These are phyloP conservation scores for Tetramorium bicarinatum DNA, from an alignment of 2,888 invertebrate species.

Conservation along the genomic window DNA sequence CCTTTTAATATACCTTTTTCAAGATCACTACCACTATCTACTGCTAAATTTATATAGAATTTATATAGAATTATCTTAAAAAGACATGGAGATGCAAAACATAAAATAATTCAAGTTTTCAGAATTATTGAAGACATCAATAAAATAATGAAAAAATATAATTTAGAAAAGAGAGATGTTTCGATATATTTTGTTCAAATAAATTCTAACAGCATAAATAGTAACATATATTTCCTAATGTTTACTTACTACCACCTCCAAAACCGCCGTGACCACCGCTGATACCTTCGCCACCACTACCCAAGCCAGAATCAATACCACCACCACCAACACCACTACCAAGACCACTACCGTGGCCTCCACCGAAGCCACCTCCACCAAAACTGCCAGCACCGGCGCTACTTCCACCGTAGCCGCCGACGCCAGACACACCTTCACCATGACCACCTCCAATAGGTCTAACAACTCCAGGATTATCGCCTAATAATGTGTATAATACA, in stretches of 20 bases:
- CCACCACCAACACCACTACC: constrained; percentile 33
- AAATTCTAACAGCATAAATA: constrained; percentile 4
- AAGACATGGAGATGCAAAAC: not conserved
- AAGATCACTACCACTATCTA: constrained; percentile 5
- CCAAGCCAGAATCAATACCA: not conserved
- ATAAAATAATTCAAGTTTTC: not conserved
- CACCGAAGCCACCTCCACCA: constrained; percentile 42
- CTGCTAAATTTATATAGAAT: constrained; percentile 1
- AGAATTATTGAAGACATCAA: not conserved
- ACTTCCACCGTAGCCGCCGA: constrained; percentile 44
- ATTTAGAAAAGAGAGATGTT: not conserved
- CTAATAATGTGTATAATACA: constrained; percentile 23
- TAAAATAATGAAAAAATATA: constrained; percentile 17
- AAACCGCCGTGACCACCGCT: constrained; percentile 26
- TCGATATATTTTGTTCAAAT: not conserved
- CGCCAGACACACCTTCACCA: constrained; percentile 32
- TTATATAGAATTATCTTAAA: not conserved
- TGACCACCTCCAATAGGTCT: constrained; percentile 25
- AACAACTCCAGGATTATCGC: constrained; percentile 8
- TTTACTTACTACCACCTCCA: constrained; percentile 40
- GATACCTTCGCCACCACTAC: constrained; percentile 22
- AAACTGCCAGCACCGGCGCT: constrained; percentile 48
- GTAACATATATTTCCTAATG: not conserved
- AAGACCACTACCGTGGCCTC: constrained; percentile 42
- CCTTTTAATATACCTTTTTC: constrained; percentile 16